Conservation (phyloP, 2,113 vertebrate species). For the Chionis minor region DNA sequence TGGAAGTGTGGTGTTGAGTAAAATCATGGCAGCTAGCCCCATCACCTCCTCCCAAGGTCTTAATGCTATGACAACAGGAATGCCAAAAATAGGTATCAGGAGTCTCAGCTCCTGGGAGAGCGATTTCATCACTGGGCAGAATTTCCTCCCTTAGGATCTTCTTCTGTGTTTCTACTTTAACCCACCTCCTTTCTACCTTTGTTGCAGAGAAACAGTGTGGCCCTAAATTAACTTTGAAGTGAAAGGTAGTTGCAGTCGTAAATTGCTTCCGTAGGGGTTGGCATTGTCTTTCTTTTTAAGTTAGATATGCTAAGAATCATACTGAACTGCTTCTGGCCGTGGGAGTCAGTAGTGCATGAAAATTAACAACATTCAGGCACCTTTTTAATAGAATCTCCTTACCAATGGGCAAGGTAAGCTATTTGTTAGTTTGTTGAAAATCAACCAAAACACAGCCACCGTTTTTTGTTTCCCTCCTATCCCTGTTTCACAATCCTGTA, state of each 20-base stretch:
- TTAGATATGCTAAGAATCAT: not conserved
- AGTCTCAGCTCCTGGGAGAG: not conserved
- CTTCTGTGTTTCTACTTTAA: not conserved
- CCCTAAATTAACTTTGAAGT: not conserved
- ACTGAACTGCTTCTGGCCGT: not conserved
- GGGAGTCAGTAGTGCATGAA: not conserved
- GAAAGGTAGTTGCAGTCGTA: not conserved
- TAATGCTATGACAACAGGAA: not conserved
- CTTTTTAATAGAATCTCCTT: not conserved
- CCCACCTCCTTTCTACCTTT: not conserved
- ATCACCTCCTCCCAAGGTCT: not conserved
- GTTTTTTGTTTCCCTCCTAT: not conserved
- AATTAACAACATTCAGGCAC: not conserved
- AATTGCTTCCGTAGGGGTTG: not conserved
- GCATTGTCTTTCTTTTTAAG: not conserved
- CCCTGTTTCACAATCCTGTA: not conserved
- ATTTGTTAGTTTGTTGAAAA: not conserved
- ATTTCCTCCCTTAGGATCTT: not conserved
- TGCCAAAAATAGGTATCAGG: not conserved
- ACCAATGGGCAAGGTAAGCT: not conserved
- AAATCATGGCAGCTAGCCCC: not conserved
- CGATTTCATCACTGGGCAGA: not conserved
- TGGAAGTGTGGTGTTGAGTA: not conserved
- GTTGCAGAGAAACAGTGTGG: not conserved
- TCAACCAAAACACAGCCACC: not conserved